Evolutionary conservation across 2,888 invertebrate species (phyloP).

Genomic region (Miltochrista miniata): DNA sequence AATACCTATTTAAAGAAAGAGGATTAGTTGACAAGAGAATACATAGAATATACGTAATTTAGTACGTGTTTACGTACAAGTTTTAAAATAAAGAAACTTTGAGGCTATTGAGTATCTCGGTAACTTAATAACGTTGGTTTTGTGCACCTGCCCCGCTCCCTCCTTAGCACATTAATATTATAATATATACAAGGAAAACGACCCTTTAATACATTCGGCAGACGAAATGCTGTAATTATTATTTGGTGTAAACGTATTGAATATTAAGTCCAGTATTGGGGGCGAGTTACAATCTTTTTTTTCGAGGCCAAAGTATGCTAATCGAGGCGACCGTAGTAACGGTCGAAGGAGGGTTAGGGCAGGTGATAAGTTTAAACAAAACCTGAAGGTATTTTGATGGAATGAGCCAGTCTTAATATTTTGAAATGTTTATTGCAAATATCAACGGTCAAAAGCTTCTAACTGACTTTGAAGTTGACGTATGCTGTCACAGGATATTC

Average conservation of each 20-base stretch:
- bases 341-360: slow-evolving; percentile 58
- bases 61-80: slow-evolving; percentile 50
- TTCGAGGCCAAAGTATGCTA: slow-evolving; percentile 71
- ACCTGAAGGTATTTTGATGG: slow-evolving; percentile 66
- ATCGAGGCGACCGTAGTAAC: slow-evolving; percentile 55
- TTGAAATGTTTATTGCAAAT: slow-evolving; percentile 30
- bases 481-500: slow-evolving; percentile 3
- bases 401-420: slow-evolving; percentile 46
- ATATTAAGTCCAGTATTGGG: slow-evolving; percentile 69
- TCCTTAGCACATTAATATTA: slow-evolving; percentile 66
- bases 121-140: slow-evolving; percentile 69
- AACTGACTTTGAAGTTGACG: slow-evolving; percentile 14
- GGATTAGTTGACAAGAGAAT: slow-evolving; percentile 29
- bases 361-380: slow-evolving; percentile 62
- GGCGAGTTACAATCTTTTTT: slow-evolving; percentile 70
- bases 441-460: slow-evolving; percentile 18
- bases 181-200: slow-evolving; percentile 72
- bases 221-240: slow-evolving; percentile 74
- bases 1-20: slow-evolving; percentile 32
- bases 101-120: slow-evolving; percentile 58
- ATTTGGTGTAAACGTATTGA: slow-evolving; percentile 81
- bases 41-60: slow-evolving; percentile 29
- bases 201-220: slow-evolving; percentile 70
- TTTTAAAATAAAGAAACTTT: slow-evolving; percentile 59
- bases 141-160: slow-evolving; percentile 64